These are phyloP conservation scores for Papilio gigon DNA, from an alignment of 2,888 invertebrate species.

Conservation along the genomic window DNA sequence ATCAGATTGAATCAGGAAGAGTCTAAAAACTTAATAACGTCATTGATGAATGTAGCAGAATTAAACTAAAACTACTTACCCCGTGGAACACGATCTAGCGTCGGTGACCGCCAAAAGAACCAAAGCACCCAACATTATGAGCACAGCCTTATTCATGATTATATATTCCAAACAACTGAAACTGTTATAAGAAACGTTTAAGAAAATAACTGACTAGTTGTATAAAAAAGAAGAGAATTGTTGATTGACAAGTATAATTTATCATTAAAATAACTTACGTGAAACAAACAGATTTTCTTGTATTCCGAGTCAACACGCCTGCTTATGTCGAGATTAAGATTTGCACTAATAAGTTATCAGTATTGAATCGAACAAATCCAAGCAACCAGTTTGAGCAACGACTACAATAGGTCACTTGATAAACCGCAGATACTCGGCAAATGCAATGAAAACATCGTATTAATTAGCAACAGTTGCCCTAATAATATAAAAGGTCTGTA, in stretches of 20 bases:
- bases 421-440: slow-evolving; percentile 5
- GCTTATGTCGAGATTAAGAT: slow-evolving; percentile 21
- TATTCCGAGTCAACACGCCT: slow-evolving; percentile 10
- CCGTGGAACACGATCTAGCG: slow-evolving; percentile 21
- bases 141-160: slow-evolving; percentile 30
- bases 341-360: slow-evolving; percentile 24
- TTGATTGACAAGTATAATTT: slow-evolving; percentile 6
- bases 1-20: no score
- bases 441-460: slow-evolving; percentile 17
- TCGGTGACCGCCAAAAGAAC: slow-evolving; percentile 19
- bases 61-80: slow-evolving; percentile 31
- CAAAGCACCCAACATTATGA: slow-evolving; percentile 19
- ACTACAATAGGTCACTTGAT: slow-evolving; percentile 36
- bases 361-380: slow-evolving; percentile 13
- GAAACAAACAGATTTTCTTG: not conserved
- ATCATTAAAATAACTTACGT: slow-evolving; percentile 5
- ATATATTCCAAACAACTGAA: slow-evolving; percentile 2
- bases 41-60: no score
- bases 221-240: not conserved
- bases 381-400: slow-evolving; percentile 24
- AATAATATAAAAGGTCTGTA: not conserved
- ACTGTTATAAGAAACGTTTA: not conserved
- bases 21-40: no score
- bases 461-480: not conserved
- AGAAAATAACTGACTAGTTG: not conserved